These are phyloP conservation scores for Mythimna loreyi DNA, from an alignment of 2,888 invertebrate species.

Conservation along the genomic window DNA sequence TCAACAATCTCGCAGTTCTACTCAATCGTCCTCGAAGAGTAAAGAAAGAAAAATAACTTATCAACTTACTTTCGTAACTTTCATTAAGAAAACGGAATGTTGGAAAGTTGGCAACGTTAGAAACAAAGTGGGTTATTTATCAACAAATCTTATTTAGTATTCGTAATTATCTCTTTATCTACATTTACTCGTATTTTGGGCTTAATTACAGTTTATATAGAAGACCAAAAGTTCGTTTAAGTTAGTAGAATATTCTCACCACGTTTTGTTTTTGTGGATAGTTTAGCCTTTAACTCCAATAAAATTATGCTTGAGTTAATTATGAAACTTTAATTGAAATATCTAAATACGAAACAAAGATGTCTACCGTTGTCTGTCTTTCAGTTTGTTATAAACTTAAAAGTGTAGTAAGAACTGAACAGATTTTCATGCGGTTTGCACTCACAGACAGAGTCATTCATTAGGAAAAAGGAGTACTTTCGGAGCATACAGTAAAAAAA, in stretches of 20 bases:
- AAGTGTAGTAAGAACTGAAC: too few species aligned
- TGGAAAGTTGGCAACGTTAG: slow-evolving; percentile 38
- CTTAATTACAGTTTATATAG: slow-evolving; percentile 4
- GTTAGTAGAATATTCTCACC: not conserved
- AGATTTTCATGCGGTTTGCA: too few species aligned
- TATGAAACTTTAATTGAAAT: too few species aligned
- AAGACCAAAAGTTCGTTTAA: not conserved
- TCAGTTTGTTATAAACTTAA: too few species aligned
- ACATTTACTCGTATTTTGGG: slow-evolving; percentile 6
- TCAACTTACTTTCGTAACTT: slow-evolving; percentile 46
- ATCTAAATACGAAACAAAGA: too few species aligned
- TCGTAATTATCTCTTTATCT: slow-evolving; percentile 42
- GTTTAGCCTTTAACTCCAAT: not conserved
- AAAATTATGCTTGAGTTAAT: not conserved
- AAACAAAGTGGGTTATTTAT: slow-evolving; percentile 45
- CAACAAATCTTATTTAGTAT: slow-evolving; percentile 46
- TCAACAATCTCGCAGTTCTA: slow-evolving; percentile 22
- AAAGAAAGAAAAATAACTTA: slow-evolving; percentile 59
- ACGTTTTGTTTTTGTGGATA: not conserved
- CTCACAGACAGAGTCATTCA: too few species aligned
- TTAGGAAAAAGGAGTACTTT: too few species aligned
- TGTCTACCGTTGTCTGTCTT: too few species aligned
- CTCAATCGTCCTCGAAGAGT: slow-evolving; percentile 62
- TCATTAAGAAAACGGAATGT: slow-evolving; percentile 48
- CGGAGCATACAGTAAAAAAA: too few species aligned